Evolutionary conservation across 1,140 invertebrate genomes (phyloP).

Genomic region (Brachionus sp.): DNA sequence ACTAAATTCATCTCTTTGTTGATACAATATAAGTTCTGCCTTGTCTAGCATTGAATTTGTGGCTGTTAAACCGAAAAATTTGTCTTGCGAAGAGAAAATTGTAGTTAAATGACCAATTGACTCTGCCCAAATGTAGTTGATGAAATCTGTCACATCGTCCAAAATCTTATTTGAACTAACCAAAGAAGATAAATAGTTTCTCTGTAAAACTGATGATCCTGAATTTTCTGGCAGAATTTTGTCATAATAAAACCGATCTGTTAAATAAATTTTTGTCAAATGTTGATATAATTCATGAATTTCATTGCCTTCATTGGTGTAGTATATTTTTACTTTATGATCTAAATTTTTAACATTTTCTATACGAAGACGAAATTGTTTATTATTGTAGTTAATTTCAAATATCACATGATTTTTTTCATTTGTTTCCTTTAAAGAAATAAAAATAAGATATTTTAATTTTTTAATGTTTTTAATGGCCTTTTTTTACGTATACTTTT

Average conservation of each 20-base stretch:
- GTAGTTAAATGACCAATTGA: slow-evolving; percentile 52
- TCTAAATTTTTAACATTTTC: neutral
- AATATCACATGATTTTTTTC: neutral
- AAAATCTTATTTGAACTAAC: neutral
- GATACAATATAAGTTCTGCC: slow-evolving; percentile 54
- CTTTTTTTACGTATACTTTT: neutral
- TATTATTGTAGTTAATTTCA: neutral
- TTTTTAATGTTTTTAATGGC: neutral
- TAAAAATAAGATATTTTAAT: too few species aligned
- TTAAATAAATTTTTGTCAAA: neutral
- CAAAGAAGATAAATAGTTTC: neutral
- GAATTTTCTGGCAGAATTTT: neutral
- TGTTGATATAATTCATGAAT: neutral
- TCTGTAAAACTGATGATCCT: neutral
- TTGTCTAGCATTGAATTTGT: slow-evolving; percentile 53
- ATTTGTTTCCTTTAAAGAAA: neutral
- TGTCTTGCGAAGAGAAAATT: slow-evolving; percentile 46
- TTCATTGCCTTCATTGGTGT: neutral
- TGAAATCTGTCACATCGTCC: slow-evolving; percentile 46
- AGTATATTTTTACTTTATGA: neutral
- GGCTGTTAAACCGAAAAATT: neutral
- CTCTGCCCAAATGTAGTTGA: slow-evolving; percentile 56
- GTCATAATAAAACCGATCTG: neutral
- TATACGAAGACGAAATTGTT: neutral
- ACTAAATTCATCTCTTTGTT: slow-evolving; percentile 50